Evolutionary conservation across 2,113 vertebrate genomes (phyloP), one percentile per base, ranked within the genome.

Genomic region (Protobothrops mucrosquamatus): DNA sequence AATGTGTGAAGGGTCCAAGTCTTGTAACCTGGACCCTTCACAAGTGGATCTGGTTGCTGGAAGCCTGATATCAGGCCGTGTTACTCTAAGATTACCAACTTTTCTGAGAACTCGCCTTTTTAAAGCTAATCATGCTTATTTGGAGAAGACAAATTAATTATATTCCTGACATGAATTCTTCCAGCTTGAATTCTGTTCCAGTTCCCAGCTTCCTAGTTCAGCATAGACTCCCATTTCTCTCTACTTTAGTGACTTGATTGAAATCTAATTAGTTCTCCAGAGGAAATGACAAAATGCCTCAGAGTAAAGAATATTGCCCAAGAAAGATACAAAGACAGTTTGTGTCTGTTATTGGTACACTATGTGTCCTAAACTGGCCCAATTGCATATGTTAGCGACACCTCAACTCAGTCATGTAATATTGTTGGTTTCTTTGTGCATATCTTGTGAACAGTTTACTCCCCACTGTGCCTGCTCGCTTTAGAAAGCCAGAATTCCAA

Each of bases 211-310:
- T 54, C 23, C 12, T 34, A 7, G n/a, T 24, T 85, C 46, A 46
- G n/a, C 55, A 85, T 91, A 55, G 51, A 12, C 55, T 14, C 90
- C 52, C 18, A 3, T 23, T 56, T 23, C 29, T 15, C 74, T 46
- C 52, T 54, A 56, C 52, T 64, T 90, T 74, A 46, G 89, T 4
- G 9, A 29, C 24, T 85, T 85, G 39, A 91, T 57, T 85, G 52
- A 91, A 81, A 14, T 56, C 52, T 91, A 56, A 85, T 91, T 91
- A 91, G 51, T 91, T 55, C 74, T 91, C 74, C 69, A 85, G 69
- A 91, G 69, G 22, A 91, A 56, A 61, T 20, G 39, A 64, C 20
- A 1, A 39, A 91, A 91, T 54, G 51, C 43, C 22, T 26, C n/a
- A 23, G 54, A 22, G 22, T 56, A 39, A 91, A 20, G 43, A 85